phyloP scores from a whole-genome alignment of 2,797 vertebrate species.

The Prunella strophiata region DNA sequence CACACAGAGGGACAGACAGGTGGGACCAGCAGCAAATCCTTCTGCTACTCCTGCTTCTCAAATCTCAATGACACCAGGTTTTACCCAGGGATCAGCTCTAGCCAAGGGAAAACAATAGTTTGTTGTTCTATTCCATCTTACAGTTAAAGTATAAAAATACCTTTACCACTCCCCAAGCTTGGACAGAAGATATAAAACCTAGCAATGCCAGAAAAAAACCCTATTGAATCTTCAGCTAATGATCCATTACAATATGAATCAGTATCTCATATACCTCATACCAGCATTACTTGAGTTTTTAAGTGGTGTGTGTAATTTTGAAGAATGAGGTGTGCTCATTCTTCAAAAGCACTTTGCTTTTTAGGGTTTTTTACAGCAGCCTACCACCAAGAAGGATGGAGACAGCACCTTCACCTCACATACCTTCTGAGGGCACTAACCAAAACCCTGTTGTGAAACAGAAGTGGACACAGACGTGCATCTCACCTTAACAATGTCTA shows the following conservation, averaged over 20 bases:
- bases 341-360: neutral
- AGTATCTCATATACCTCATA: neutral
- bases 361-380: neutral
- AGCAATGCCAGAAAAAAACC: neutral
- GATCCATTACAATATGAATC: neutral
- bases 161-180: neutral
- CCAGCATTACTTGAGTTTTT: neutral
- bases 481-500: neutral
- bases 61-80: neutral
- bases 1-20: neutral
- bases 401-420: neutral
- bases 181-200: neutral
- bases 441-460: neutral
- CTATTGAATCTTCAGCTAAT: neutral
- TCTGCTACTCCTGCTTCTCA: neutral
- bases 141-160: neutral
- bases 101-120: neutral
- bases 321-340: neutral
- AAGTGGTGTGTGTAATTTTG: neutral
- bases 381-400: neutral
- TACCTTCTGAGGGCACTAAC: neutral
- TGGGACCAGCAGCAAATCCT: neutral
- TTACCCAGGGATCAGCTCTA: neutral
- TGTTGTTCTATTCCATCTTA: neutral
- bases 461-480: rapidly evolving